Evolutionary conservation across 2,888 invertebrate species (phyloP), one percentile per base, ranked within the genome.

Genomic region (Macrophya alboannulata): DNA sequence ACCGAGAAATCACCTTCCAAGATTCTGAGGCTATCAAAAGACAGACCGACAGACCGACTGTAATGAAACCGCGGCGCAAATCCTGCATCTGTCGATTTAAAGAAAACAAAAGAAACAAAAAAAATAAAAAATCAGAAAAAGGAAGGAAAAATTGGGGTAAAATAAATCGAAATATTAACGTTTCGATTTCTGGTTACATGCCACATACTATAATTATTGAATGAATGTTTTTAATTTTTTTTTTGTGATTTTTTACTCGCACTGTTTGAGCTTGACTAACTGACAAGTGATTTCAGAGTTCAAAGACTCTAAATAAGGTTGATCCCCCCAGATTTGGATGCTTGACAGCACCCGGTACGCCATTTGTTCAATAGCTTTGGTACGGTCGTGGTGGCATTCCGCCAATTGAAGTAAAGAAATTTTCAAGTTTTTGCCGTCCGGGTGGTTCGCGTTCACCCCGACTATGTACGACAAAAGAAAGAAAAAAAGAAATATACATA

Each of bases 331-430:
- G 65, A 65, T 43, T 82, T 82, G 82, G 82, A 82, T 59, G 65
- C 43, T 65, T 65, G 82, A 82, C 82, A 82, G 51, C 62, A 21
- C 65, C 17, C 43, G 45, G 21, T 17, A 21, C 9, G 15, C 17
- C 59, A 79, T 79, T 79, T 40, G 59, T 59, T 79, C 79, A 55
- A 59, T 79, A 48, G 76, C 76, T 59, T 55, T 79, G 59, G 17
- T 51, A 55, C 15, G 65, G 31, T 12, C 45, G 31, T 65, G 82
- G 31, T 65, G 82, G 82, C 82, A 65, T 45, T 82, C 17, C 45
- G 82, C 82, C 82, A 82, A 48, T 40, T 43, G 59, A 59, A 21
- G 45, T 76, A 12, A 37, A 79, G n/a, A 79, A 79, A 37, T 37
- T 37, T 79, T 79, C 31, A 71, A 40, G 40, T 71, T 71, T 31